These are phyloP conservation scores for Sebastes vulpes DNA, from an alignment of 2,797 vertebrate genomes.

Conservation along the genomic window DNA sequence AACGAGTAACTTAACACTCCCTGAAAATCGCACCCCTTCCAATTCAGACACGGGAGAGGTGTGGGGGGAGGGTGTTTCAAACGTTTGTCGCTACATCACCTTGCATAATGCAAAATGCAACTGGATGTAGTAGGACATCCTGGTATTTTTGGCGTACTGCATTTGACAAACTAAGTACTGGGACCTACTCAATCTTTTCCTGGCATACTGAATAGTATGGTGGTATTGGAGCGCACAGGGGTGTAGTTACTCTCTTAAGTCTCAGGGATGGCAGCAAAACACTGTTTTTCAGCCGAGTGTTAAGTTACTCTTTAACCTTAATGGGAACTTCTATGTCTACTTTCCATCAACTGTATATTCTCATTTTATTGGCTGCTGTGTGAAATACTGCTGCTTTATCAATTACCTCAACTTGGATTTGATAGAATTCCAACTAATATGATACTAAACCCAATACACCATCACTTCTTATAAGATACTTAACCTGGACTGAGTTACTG, in stretches of 20 bases:
- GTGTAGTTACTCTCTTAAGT: background rate
- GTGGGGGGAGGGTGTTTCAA: background rate
- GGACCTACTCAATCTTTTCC: too few species aligned
- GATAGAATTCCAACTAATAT: conserved; percentile 43
- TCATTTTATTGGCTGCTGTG: conserved; percentile 33
- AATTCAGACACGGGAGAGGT: background rate
- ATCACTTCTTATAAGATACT: conserved; percentile 40
- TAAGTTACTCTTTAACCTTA: conserved; percentile 4
- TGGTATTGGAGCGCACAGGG: too few species aligned
- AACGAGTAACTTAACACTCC: conserved; percentile 2
- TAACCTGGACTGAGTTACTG: conserved; percentile 61
- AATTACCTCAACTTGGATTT: conserved; percentile 48
- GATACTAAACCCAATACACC: conserved; percentile 14
- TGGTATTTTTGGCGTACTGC: too few species aligned
- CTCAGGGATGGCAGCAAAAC: conserved; percentile 19
- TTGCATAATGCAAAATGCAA: too few species aligned
- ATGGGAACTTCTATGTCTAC: background rate
- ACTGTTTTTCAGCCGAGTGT: background rate
- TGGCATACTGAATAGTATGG: too few species aligned
- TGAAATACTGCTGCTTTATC: conserved; percentile 41
- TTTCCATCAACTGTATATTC: conserved; percentile 7
- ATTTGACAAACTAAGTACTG: too few species aligned
- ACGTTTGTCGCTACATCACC: background rate
- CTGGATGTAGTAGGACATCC: too few species aligned
- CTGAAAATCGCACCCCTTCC: background rate